A percentile compares a stretch with the other conserved stretches of the same genome.
Conservation (phyloP, 2,888 invertebrate genomes). For the Lepidochitona cinerea region DNA sequence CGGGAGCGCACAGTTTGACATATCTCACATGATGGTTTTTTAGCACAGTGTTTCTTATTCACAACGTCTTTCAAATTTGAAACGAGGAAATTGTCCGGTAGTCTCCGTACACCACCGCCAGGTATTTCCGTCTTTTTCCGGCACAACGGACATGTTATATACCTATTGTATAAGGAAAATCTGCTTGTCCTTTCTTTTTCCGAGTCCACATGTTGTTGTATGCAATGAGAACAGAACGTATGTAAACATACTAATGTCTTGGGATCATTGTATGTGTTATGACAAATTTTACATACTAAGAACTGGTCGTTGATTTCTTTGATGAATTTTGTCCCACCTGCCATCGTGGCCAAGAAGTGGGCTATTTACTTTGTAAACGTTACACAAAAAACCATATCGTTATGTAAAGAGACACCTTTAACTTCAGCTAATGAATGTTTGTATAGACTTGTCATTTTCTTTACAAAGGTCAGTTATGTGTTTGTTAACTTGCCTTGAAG, state of each 20-base stretch:
- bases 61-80: constrained; percentile 65
- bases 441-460: too few relatives aligned
- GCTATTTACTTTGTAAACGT: not conserved
- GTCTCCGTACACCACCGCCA: constrained; percentile 62
- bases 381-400: too few relatives aligned
- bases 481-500: too few relatives aligned
- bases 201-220: constrained; percentile 66
- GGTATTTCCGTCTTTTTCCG: constrained; percentile 67
- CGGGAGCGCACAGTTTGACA: constrained; percentile 48
- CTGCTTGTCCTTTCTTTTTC: constrained; percentile 51
- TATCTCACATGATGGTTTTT: constrained; percentile 61
- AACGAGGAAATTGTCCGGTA: constrained; percentile 69
- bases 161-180: constrained; percentile 59
- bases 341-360: constrained; percentile 35
- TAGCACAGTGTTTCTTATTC: constrained; percentile 41
- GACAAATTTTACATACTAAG: constrained; percentile 68
- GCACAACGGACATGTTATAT: constrained; percentile 67
- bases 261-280: constrained; percentile 65
- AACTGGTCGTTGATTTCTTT: constrained; percentile 69
- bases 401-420: too few relatives aligned
- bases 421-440: too few relatives aligned
- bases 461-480: too few relatives aligned
- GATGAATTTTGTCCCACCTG: constrained; percentile 60
- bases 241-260: constrained; percentile 68
- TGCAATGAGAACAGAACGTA: constrained; percentile 67